Conservation (phyloP, 2,797 vertebrate genomes). For the Anabacerthia variegaticeps region DNA sequence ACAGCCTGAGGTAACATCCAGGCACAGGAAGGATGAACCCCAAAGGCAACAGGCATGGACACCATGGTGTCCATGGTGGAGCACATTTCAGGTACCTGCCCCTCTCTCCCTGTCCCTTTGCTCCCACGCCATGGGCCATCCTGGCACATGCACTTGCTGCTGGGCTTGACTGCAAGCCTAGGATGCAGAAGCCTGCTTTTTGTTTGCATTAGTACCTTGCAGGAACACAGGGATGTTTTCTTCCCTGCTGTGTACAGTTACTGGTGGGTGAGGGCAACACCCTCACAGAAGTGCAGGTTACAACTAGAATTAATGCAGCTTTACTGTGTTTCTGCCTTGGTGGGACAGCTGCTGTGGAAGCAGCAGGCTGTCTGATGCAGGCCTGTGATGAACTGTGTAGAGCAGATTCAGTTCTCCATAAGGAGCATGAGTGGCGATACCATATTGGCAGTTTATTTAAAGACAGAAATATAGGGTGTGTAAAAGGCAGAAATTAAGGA, state of each 20-base stretch:
- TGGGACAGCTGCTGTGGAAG: not conserved
- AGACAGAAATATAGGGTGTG: not conserved
- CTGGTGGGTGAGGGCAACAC: not conserved
- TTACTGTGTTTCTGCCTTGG: not conserved
- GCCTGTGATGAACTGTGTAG: not conserved
- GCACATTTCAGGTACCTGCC: rapidly evolving
- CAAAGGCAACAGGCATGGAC: rapidly evolving
- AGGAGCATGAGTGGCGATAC: not conserved
- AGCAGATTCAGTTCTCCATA: not conserved
- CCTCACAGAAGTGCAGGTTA: not conserved
- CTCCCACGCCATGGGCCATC: rapidly evolving
- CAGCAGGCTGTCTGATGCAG: not conserved
- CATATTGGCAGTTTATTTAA: not conserved
- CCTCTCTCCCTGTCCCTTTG: not conserved
- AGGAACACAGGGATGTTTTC: not conserved
- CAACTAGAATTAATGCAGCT: not conserved
- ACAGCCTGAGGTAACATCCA: not conserved
- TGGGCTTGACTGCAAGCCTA: not conserved
- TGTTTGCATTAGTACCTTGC: not conserved
- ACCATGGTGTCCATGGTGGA: not conserved
- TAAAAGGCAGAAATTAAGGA: not conserved
- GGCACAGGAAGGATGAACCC: not conserved
- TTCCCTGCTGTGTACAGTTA: rapidly evolving
- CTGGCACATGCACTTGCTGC: rapidly evolving
- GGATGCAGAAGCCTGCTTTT: not conserved